Evolutionary conservation across 2,113 vertebrate species (phyloP).

Genomic region (Cinclus cinclus): DNA sequence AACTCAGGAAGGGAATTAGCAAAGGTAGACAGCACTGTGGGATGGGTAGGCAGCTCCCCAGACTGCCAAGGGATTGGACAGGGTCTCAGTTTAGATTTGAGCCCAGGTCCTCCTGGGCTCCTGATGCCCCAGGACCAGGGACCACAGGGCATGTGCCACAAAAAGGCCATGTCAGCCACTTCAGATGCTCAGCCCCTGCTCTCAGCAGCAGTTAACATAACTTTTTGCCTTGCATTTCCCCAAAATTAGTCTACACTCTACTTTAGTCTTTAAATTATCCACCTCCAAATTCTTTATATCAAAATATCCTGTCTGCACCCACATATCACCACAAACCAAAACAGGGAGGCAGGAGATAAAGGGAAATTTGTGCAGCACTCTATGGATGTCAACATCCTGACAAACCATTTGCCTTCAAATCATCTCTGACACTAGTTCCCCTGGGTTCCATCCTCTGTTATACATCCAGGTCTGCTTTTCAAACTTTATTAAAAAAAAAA

Average conservation of each 20-base stretch:
- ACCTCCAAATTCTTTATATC: neutral
- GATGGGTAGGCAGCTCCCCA: neutral
- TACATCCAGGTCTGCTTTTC: neutral
- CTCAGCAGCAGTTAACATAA: neutral
- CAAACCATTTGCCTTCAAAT: neutral
- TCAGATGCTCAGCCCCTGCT: neutral
- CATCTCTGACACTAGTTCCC: neutral
- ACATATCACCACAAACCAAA: neutral
- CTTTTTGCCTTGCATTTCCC: neutral
- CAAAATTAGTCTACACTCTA: neutral
- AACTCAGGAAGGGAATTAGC: neutral
- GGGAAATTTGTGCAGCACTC: neutral
- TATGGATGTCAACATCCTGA: neutral
- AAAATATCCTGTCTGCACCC: conserved; percentile 7
- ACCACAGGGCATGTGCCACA: neutral
- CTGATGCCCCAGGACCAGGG: neutral
- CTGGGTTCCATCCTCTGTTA: neutral
- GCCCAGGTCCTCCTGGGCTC: neutral
- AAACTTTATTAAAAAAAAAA: neutral
- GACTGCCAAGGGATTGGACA: neutral
- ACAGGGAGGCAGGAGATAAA: neutral
- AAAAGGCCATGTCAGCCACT: neutral
- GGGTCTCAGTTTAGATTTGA: neutral
- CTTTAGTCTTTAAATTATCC: neutral
- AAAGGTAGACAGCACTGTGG: neutral